Conservation (phyloP, 2,888 invertebrate genomes). For the Ophonus ardosiacus region DNA sequence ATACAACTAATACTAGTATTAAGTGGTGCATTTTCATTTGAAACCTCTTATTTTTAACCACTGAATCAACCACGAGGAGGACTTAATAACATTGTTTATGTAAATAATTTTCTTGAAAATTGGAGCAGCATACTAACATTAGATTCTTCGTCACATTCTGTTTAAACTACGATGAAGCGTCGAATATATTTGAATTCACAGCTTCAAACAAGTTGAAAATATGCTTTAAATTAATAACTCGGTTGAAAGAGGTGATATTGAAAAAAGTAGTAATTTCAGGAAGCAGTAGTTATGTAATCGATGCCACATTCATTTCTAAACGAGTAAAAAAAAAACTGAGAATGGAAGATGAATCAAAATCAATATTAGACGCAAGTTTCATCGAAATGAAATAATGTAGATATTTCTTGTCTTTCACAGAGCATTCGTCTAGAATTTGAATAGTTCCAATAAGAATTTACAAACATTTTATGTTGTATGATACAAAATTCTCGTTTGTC, state of each 20-base stretch:
- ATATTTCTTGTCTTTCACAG: too few relatives aligned
- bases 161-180: not conserved
- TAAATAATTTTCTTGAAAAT: not conserved
- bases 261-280: constrained; percentile 28
- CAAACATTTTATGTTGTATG: too few relatives aligned
- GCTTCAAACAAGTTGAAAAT: not conserved
- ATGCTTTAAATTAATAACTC: constrained; percentile 40
- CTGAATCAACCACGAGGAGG: not conserved
- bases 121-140: not conserved
- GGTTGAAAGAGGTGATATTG: not conserved
- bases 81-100: constrained; percentile 22
- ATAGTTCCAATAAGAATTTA: too few relatives aligned
- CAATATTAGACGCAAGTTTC: not conserved
- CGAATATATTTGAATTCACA: constrained; percentile 27
- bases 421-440: too few relatives aligned
- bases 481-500: too few relatives aligned
- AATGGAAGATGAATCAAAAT: constrained; percentile 21
- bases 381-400: not conserved
- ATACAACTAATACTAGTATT: not conserved
- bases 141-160: not conserved
- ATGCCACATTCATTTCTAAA: constrained; percentile 15
- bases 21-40: not conserved
- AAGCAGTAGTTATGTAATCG: constrained; percentile 31
- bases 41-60: not conserved
- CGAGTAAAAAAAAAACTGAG: constrained; percentile 41